Conservation (phyloP, 2,888 invertebrate genomes). For the Petrophora chlorosata region DNA sequence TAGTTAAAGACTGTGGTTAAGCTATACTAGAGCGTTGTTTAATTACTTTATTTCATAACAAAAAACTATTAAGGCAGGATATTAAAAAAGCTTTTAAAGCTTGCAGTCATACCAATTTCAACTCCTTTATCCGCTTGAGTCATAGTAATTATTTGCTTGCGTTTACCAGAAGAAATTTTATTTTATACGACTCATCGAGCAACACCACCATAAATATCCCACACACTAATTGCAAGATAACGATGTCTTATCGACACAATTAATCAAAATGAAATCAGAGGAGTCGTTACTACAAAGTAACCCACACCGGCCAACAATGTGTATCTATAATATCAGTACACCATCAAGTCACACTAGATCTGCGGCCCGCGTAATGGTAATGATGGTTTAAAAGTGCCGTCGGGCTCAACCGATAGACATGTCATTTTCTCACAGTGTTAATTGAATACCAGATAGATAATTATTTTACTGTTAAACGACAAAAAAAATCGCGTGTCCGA, state of each 20-base stretch:
- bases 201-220: too few species aligned
- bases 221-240: too few species aligned
- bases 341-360: slow-evolving; percentile 57
- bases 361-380: slow-evolving; percentile 51
- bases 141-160: too few species aligned
- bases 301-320: background rate
- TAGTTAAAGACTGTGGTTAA: too few species aligned
- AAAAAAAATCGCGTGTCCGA: slow-evolving; percentile 50
- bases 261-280: background rate
- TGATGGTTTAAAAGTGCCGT: slow-evolving; percentile 57
- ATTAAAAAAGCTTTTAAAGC: too few species aligned
- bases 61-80: too few species aligned
- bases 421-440: slow-evolving; percentile 75
- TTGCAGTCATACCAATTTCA: too few species aligned
- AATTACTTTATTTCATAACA: too few species aligned
- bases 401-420: slow-evolving; percentile 61
- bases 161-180: too few species aligned
- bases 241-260: background rate
- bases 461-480: slow-evolving; percentile 59
- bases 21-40: background rate
- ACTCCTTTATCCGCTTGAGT: too few species aligned
- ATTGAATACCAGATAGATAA: slow-evolving; percentile 69
- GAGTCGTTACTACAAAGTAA: background rate
- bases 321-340: slow-evolving; percentile 33
- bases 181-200: too few species aligned